A percentile compares a stretch with the other conserved stretches of the same genome.
Conservation (phyloP, 2,113 vertebrate species). For the Oostethus manadensis region DNA sequence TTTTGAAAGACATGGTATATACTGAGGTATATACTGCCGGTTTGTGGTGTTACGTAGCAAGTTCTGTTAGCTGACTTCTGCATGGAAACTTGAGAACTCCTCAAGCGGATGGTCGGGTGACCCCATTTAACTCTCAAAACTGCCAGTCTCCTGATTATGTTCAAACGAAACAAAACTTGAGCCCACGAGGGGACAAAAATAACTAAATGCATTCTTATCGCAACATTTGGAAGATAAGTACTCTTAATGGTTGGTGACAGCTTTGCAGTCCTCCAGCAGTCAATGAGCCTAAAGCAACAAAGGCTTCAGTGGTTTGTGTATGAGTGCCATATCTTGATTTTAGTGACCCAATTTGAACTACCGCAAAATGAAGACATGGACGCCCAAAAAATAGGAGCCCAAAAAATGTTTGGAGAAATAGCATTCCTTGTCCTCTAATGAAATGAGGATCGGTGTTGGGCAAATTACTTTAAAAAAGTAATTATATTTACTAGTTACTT, state of each 20-base stretch:
- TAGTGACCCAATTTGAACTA: too few relatives aligned
- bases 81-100: slow-evolving; percentile 44
- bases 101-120: slow-evolving; percentile 16
- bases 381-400: too few relatives aligned
- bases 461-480: too few relatives aligned
- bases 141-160: slow-evolving; percentile 1
- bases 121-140: slow-evolving; percentile 12
- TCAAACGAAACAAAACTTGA: background rate
- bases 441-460: too few relatives aligned
- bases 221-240: background rate
- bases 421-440: too few relatives aligned
- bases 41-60: slow-evolving; percentile 40
- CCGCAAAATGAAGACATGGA: too few relatives aligned
- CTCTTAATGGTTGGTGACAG: slow-evolving; percentile 1
- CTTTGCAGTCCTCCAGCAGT: slow-evolving; percentile 13
- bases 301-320: background rate
- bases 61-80: slow-evolving; percentile 43
- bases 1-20: too few relatives aligned
- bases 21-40: slow-evolving; percentile 10
- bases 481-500: too few relatives aligned
- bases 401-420: too few relatives aligned
- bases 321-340: background rate
- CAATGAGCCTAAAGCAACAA: slow-evolving; percentile 31
- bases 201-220: background rate
- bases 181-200: background rate